These are phyloP conservation scores for Falco cherrug DNA, from an alignment of 2,797 vertebrate genomes.

Conservation along the genomic window DNA sequence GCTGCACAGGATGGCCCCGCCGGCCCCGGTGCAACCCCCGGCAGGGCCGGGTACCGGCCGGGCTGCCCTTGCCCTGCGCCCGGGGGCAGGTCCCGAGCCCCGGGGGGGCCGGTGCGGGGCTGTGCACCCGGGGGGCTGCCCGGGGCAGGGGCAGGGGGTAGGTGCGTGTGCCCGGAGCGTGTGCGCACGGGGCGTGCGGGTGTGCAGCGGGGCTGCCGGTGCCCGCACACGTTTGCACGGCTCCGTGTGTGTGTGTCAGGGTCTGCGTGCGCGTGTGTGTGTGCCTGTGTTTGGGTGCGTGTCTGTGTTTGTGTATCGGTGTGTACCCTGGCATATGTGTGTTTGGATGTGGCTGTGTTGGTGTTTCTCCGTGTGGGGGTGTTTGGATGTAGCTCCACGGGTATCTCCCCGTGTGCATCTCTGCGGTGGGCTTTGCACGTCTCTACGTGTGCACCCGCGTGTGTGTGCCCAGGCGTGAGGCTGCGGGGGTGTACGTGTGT, in stretches of 20 bases:
- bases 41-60: not conserved
- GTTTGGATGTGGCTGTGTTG: slow-evolving; percentile 23
- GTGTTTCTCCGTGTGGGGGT: slow-evolving; percentile 49
- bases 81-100: not conserved
- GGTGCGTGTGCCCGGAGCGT: not conserved
- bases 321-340: slow-evolving; percentile 44
- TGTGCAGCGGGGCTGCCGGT: not conserved
- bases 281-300: slow-evolving; percentile 60
- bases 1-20: not conserved
- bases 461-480: not conserved
- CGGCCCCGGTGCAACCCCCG: not conserved
- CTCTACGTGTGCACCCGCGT: not conserved
- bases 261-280: not conserved
- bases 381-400: slow-evolving; percentile 36
- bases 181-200: not conserved
- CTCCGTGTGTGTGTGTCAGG: not conserved
- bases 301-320: slow-evolving; percentile 12
- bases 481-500: not conserved
- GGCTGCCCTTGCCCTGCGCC: not conserved
- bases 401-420: not conserved
- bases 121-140: not conserved
- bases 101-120: not conserved
- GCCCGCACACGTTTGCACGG: not conserved
- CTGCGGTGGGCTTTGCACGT: not conserved
- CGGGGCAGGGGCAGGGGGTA: not conserved